These are phyloP conservation scores for Pontoporia blainvillei DNA, from an alignment of 2,113 vertebrate species.

Conservation along the genomic window DNA sequence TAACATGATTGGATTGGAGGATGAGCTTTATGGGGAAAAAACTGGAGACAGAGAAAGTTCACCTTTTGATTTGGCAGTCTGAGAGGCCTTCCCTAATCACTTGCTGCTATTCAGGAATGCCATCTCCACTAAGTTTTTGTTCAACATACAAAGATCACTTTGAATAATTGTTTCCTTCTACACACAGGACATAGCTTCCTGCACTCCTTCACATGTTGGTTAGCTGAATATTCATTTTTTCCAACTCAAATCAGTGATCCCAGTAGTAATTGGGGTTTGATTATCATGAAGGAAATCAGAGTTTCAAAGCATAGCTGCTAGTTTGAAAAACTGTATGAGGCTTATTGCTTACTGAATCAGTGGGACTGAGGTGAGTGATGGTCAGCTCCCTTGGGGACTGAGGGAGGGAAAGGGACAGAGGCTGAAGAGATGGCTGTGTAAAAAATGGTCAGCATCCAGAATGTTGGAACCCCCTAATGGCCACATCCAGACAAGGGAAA, in stretches of 20 bases:
- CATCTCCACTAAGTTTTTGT: neutral
- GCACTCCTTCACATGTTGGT: neutral
- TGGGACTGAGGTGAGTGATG: neutral
- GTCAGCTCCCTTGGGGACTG: neutral
- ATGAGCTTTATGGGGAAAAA: neutral
- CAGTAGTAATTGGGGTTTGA: slow-evolving; percentile 7
- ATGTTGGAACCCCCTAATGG: neutral
- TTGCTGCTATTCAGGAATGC: neutral
- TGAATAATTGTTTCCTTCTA: neutral
- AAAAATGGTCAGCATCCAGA: neutral
- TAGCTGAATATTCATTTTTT: slow-evolving; percentile 47
- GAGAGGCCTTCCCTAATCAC: neutral
- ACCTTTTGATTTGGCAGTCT: neutral
- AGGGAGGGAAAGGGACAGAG: neutral
- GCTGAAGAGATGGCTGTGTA: slow-evolving; percentile 19
- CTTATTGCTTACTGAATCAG: slow-evolving; percentile 32
- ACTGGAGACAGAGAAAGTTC: neutral
- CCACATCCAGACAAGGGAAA: neutral
- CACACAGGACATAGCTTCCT: neutral
- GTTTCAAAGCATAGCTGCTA: slow-evolving; percentile 24
- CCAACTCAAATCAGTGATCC: slow-evolving; percentile 29
- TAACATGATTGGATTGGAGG: neutral
- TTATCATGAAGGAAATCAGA: slow-evolving; percentile 50
- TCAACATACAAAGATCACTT: neutral
- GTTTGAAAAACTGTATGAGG: slow-evolving; percentile 25